A percentile compares a stretch with the other conserved stretches of the same genome.
Evolutionary conservation across 2,797 vertebrate species (phyloP).

Genomic region (Paratrypauchen microcephalus): DNA sequence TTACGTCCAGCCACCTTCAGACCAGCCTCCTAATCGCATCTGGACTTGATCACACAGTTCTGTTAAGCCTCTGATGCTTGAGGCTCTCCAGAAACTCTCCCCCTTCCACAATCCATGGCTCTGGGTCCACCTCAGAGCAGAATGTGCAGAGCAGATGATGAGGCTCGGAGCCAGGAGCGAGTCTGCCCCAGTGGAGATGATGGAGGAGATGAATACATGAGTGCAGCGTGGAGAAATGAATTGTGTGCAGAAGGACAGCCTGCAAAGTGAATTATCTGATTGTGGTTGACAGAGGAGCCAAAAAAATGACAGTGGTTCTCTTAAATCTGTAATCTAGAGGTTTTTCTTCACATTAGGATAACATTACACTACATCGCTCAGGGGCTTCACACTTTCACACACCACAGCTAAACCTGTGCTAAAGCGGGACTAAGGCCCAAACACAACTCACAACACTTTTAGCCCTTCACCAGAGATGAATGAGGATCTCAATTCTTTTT

Average conservation of each 20-base stretch:
- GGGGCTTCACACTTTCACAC: background rate
- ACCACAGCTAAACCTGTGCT: too few relatives aligned
- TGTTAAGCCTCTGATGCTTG: conserved; percentile 65
- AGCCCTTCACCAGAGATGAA: too few relatives aligned
- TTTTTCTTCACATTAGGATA: conserved; percentile 2
- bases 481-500: too few relatives aligned
- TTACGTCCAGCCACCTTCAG: conserved; percentile 64
- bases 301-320: background rate
- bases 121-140: conserved; percentile 58
- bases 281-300: background rate
- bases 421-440: too few relatives aligned
- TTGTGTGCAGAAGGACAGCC: conserved; percentile 20
- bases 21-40: conserved; percentile 56
- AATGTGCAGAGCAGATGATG: conserved; percentile 75
- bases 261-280: conserved; percentile 8
- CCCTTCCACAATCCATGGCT: conserved; percentile 45
- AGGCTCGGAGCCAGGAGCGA: conserved; percentile 45
- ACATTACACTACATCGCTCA: background rate
- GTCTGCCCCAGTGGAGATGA: conserved; percentile 35
- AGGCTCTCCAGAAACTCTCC: conserved; percentile 56
- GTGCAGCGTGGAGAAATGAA: conserved; percentile 29
- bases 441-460: too few relatives aligned
- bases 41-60: conserved; percentile 58
- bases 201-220: conserved; percentile 53
- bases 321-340: background rate